A percentile compares a stretch with the other conserved stretches of the same genome.
These are phyloP conservation scores for Campylomormyrus tamandua DNA, from an alignment of 2,113 vertebrate genomes.

Conservation along the genomic window DNA sequence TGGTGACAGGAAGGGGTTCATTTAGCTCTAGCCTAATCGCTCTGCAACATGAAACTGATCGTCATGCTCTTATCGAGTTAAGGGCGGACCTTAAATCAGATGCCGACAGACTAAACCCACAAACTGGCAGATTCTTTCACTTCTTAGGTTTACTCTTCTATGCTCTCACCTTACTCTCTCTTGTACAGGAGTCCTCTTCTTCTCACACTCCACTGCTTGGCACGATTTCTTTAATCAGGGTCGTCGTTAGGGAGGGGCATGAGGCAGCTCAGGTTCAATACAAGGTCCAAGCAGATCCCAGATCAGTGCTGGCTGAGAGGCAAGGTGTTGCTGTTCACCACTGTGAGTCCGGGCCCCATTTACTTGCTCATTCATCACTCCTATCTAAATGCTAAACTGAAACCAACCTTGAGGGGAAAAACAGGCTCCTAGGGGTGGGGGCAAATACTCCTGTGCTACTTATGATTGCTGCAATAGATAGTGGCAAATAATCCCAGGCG, in stretches of 20 bases:
- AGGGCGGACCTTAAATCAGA: neutral
- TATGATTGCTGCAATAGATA: slow-evolving; percentile 11
- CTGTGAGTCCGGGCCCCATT: neutral
- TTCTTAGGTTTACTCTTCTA: neutral
- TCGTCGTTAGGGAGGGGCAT: neutral
- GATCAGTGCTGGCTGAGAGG: neutral
- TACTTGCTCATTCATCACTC: slow-evolving; percentile 49
- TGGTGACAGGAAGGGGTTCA: neutral
- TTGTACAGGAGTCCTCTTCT: neutral
- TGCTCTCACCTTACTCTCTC: neutral
- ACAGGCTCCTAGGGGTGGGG: slow-evolving; percentile 31
- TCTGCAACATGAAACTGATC: slow-evolving; percentile 12
- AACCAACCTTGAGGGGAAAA: slow-evolving; percentile 38
- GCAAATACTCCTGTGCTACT: slow-evolving; percentile 32
- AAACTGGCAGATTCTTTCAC: neutral
- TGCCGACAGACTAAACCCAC: neutral
- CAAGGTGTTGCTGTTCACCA: neutral
- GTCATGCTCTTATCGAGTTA: slow-evolving; percentile 12
- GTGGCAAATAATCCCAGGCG: neutral
- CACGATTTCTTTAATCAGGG: neutral
- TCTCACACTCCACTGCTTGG: neutral
- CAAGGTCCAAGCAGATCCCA: neutral
- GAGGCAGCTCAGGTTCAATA: neutral
- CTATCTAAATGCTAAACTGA: slow-evolving; percentile 65
- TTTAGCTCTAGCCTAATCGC: slow-evolving; percentile 6